Evolutionary conservation across 2,797 vertebrate genomes (phyloP).

Genomic region (Poecilia velifera): DNA sequence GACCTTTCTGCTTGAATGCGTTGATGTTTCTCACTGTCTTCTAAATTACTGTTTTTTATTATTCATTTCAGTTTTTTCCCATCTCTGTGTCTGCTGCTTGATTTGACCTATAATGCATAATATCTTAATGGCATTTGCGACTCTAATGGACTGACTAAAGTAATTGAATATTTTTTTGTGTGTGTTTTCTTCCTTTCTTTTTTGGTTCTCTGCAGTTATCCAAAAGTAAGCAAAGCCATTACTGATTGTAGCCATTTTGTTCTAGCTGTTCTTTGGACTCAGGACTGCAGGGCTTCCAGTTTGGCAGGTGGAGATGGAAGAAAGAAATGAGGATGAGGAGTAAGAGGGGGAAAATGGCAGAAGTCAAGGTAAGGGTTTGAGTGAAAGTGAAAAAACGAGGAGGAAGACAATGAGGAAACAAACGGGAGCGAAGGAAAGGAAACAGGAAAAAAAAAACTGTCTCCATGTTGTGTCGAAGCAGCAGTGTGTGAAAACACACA

Average conservation of each 20-base stretch:
- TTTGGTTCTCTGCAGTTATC: constrained; percentile 1
- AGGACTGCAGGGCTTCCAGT: constrained; percentile 16
- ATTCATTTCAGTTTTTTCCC: not conserved
- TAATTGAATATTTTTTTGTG: not conserved
- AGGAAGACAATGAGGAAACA: constrained; percentile 28
- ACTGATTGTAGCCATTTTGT: constrained; percentile 4
- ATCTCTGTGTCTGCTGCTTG: not conserved
- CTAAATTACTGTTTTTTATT: not conserved
- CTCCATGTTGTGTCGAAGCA: constrained; percentile 68
- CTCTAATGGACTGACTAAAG: constrained; percentile 1
- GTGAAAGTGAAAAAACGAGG: constrained; percentile 8
- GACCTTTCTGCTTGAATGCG: constrained; percentile 37
- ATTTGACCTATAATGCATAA: constrained; percentile 13
- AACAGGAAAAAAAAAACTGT: constrained; percentile 37
- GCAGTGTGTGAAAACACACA: constrained; percentile 78
- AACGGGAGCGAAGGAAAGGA: constrained; percentile 32
- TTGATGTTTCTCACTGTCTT: constrained; percentile 26
- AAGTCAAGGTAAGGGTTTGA: constrained; percentile 25
- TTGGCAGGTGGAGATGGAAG: constrained; percentile 24
- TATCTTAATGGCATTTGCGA: constrained; percentile 10
- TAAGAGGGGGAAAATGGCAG: constrained; percentile 16
- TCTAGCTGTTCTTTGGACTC: constrained; percentile 4
- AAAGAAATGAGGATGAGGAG: constrained; percentile 25
- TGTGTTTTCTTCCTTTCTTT: not conserved
- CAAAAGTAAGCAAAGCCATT: constrained; percentile 18